Evolutionary conservation across 2,113 vertebrate species (phyloP), one percentile per base, ranked within the genome.

Genomic region (Hassar affinis): DNA sequence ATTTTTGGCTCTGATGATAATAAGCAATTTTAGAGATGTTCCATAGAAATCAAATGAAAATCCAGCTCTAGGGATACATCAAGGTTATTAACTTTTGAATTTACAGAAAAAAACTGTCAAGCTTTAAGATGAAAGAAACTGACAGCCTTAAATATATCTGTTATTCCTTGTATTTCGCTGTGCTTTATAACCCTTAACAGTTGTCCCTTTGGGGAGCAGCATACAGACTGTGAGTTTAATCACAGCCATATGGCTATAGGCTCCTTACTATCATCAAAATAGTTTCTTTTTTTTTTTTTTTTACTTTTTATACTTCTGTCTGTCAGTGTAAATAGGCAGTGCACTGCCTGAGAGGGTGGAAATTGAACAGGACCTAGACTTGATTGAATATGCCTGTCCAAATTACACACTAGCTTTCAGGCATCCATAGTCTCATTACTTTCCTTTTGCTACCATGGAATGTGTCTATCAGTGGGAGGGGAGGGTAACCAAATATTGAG

Each of bases 361-460:
- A 94, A 91, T 91, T 91, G 85, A 91, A 93, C 76, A 78, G 89
- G 82, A 90, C 86, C 82, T 80, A 87, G 88, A 89, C 93, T 92
- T 93, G 92, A 94, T 92, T 92, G 92, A 92, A 92, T 87, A 88
- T 89, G 92, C 88, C 92, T 81, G 77, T 92, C 88, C 85, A 87
- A 93, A 92, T 93, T 92, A 93, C 33, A 80, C 72, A 66, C 79
- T 87, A 86, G 84, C 91, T 89, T 86, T 91, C 88, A 86, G 88
- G 90, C 87, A 89, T 90, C 87, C 52, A 42, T 82, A 56, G 86
- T 88, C 86, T 88, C 88, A 91, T 92, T 93, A 91, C 88, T 88
- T 91, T 89, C 83, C 86, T 85, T 88, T 87, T 87, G 66, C 38
- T 54, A 22, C 30, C 56, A 85, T 83, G 79, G 78, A 89, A 88